These are phyloP conservation scores for Hydractinia symbiolongicarpus DNA, from an alignment of 30 jellyfish, hydroid and myxozoan genomes.

Conservation along the genomic window DNA sequence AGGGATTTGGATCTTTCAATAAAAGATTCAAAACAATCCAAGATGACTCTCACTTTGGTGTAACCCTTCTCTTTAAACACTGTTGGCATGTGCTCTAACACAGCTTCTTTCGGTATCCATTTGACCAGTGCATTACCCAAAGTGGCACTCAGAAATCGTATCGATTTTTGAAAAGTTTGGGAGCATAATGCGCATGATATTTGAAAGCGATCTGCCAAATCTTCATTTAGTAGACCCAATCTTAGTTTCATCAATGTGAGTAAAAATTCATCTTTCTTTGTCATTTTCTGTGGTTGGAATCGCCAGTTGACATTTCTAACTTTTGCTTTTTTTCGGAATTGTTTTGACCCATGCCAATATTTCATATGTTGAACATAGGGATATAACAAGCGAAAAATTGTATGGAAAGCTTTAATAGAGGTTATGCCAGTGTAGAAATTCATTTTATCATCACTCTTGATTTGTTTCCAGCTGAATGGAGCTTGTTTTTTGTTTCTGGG, in stretches of 20 bases:
- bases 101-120: slow-evolving; percentile 45
- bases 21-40: slow-evolving; percentile 41
- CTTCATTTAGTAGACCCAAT: slow-evolving; percentile 45
- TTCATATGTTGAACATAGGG: too few species aligned
- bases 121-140: slow-evolving; percentile 42
- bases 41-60: slow-evolving; percentile 29
- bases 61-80: slow-evolving; percentile 17
- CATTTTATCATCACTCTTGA: too few species aligned
- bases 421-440: too few species aligned
- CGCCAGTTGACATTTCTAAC: too few species aligned
- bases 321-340: too few species aligned
- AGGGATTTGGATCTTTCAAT: slow-evolving; percentile 47
- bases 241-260: slow-evolving; percentile 42
- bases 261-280: too few species aligned
- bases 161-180: slow-evolving; percentile 38
- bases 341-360: too few species aligned
- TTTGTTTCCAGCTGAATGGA: too few species aligned
- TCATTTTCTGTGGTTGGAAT: too few species aligned
- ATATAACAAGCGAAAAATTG: too few species aligned
- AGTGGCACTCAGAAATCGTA: slow-evolving; percentile 7
- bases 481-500: too few species aligned
- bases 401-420: too few species aligned
- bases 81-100: slow-evolving; percentile 13
- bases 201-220: slow-evolving; percentile 36
- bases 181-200: slow-evolving; percentile 42